Conservation (phyloP, 2,797 vertebrate species). For the Helostoma temminkii region DNA sequence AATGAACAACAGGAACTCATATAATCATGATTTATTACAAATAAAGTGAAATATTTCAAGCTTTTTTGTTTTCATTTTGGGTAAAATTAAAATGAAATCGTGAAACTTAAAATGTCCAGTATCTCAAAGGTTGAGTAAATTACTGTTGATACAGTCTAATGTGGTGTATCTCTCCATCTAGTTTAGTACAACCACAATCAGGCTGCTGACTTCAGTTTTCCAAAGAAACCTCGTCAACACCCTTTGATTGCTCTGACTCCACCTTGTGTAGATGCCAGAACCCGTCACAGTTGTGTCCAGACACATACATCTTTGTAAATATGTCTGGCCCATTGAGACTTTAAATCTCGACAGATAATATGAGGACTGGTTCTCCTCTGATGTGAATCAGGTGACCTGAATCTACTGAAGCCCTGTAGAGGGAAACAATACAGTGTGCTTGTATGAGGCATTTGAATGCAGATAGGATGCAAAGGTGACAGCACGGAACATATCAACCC, state of each 20-base stretch:
- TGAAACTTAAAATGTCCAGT: too few species aligned
- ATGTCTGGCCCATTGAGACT: constrained; percentile 31
- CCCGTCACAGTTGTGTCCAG: constrained; percentile 15
- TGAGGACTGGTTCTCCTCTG: constrained; percentile 38
- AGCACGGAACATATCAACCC: constrained; percentile 34
- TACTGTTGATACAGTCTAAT: too few species aligned
- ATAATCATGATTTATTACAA: too few species aligned
- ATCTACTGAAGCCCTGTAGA: constrained; percentile 21
- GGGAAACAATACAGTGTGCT: constrained; percentile 19
- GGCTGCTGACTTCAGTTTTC: too few species aligned
- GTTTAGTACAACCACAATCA: too few species aligned
- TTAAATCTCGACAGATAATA: constrained; percentile 56
- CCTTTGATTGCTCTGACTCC: constrained; percentile 8
- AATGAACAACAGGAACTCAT: too few species aligned
- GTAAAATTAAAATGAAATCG: too few species aligned
- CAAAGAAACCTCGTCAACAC: too few species aligned
- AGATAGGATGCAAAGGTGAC: constrained; percentile 67
- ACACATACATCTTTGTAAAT: constrained; percentile 40
- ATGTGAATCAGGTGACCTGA: constrained; percentile 39
- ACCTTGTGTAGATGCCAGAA: constrained; percentile 14
- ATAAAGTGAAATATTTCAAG: too few species aligned
- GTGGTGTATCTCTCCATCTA: too few species aligned
- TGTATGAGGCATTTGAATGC: constrained; percentile 50
- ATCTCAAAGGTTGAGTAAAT: too few species aligned
- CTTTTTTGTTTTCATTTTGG: too few species aligned